These are phyloP conservation scores for Heteronetta atricapilla DNA, from an alignment of 2,113 vertebrate species.

Conservation along the genomic window DNA sequence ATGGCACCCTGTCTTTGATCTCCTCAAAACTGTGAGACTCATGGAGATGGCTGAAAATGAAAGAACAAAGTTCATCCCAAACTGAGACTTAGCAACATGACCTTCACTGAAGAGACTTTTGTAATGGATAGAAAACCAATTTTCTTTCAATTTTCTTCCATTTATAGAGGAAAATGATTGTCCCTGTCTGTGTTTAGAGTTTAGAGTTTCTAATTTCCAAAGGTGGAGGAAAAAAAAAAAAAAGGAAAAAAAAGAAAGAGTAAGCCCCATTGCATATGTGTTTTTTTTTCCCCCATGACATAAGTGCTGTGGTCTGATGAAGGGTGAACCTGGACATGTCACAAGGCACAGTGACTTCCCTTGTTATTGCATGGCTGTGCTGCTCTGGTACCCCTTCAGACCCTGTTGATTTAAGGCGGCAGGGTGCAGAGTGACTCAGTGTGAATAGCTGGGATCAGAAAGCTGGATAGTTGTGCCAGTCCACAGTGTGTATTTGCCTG, in stretches of 20 bases:
- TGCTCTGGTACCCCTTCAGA: not conserved
- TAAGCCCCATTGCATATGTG: not conserved
- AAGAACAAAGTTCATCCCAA: not conserved
- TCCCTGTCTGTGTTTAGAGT: not conserved
- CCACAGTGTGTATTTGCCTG: not conserved
- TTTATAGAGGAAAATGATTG: not conserved
- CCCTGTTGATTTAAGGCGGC: not conserved
- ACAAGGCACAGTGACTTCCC: not conserved
- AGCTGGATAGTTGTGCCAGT: not conserved
- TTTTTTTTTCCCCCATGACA: not conserved
- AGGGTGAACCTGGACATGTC: not conserved
- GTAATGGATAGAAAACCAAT: not conserved
- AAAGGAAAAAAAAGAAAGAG: not conserved
- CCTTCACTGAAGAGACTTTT: not conserved
- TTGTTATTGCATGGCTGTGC: not conserved
- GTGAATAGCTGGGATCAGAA: not conserved
- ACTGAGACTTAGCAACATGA: not conserved
- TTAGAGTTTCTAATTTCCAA: not conserved
- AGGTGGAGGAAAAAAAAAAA: not conserved
- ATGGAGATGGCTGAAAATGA: not conserved
- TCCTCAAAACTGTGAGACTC: not conserved
- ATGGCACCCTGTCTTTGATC: not conserved
- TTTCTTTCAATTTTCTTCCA: not conserved
- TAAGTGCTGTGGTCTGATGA: not conserved
- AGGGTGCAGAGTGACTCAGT: not conserved